Evolutionary conservation across 2,797 vertebrate species (phyloP).

Genomic region (Falco novaeseelandiae): DNA sequence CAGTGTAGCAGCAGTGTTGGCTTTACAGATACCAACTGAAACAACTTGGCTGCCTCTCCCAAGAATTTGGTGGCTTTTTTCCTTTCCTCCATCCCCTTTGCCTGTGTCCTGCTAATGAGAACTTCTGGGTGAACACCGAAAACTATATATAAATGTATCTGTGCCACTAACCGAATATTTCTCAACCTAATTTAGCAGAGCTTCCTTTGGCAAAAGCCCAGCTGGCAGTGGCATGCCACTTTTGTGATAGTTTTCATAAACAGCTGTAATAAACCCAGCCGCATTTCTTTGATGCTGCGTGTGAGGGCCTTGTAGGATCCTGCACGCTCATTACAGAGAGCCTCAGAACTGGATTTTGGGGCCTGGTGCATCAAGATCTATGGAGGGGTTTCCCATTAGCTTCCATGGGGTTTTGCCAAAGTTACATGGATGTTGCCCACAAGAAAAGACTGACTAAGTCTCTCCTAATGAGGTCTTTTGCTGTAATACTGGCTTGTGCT

Average conservation of each 20-base stretch:
- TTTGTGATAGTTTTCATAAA: constrained; percentile 16
- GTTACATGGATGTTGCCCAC: neutral
- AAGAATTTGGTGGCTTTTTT: neutral
- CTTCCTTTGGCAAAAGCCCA: constrained; percentile 38
- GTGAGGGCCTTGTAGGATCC: neutral
- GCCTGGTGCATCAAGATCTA: neutral
- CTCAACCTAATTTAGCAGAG: neutral
- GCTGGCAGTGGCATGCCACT: neutral
- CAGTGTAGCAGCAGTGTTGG: neutral
- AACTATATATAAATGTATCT: neutral
- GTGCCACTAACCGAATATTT: neutral
- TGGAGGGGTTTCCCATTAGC: neutral
- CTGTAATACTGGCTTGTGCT: neutral
- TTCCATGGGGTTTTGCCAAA: neutral
- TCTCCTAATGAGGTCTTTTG: neutral
- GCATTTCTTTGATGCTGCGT: neutral
- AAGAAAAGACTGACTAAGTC: neutral
- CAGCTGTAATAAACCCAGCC: constrained; percentile 17
- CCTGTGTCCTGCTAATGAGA: neutral
- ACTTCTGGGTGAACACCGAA: neutral
- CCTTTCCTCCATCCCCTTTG: neutral
- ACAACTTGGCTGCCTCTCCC: neutral
- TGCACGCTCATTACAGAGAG: neutral
- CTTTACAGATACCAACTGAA: neutral
- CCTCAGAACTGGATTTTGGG: neutral